Evolutionary conservation across 35 echinoderm and acorn worm species (phyloP).

Genomic region (Amphiura filiformis): DNA sequence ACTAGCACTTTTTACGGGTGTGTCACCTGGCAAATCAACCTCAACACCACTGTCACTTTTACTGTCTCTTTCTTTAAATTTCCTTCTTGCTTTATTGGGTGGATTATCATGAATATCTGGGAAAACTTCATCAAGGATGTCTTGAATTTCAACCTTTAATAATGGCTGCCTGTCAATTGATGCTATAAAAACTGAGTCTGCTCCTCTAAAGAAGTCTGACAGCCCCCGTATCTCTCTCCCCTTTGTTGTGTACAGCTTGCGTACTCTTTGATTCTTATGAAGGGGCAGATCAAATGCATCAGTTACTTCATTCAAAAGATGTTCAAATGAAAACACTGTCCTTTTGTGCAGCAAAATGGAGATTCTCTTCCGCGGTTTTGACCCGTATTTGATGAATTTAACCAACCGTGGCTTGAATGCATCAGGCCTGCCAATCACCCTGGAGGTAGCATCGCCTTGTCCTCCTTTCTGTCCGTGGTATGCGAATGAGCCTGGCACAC

Average conservation of each 20-base stretch:
- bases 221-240: slow-evolving; percentile 84
- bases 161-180: slow-evolving; percentile 55
- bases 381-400: slow-evolving; percentile 83
- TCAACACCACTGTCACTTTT: slow-evolving; percentile 88
- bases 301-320: slow-evolving; percentile 80
- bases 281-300: slow-evolving; percentile 85
- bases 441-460: slow-evolving; percentile 20
- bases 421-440: slow-evolving; percentile 13
- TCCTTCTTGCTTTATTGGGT: slow-evolving; percentile 40
- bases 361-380: slow-evolving; percentile 69
- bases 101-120: slow-evolving; percentile 67
- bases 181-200: slow-evolving; percentile 74
- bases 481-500: slow-evolving; percentile 60
- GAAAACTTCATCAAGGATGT: slow-evolving; percentile 73
- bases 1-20: neutral
- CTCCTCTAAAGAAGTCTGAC: slow-evolving; percentile 86
- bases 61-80: slow-evolving; percentile 45
- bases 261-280: slow-evolving; percentile 75
- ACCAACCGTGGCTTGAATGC: slow-evolving; percentile 71
- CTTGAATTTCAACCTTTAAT: slow-evolving; percentile 47
- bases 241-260: slow-evolving; percentile 80
- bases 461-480: slow-evolving; percentile 30
- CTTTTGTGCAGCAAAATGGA: slow-evolving; percentile 89
- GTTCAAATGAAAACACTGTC: slow-evolving; percentile 82
- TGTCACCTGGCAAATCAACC: slow-evolving; percentile 44